phyloP scores from a whole-genome alignment of 2,113 vertebrate species.

The Alces alces region DNA sequence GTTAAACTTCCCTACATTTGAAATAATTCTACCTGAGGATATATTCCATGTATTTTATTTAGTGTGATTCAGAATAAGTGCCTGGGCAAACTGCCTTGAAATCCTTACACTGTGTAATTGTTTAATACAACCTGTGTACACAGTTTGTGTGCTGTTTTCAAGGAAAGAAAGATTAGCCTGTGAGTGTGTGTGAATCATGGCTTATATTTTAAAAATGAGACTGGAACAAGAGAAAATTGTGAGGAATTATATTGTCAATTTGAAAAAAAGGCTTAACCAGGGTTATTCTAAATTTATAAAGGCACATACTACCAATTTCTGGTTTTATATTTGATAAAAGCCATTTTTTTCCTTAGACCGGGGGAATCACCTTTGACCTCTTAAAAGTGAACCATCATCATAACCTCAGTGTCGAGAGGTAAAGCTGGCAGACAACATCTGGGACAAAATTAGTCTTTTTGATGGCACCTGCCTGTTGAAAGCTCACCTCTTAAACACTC shows the following conservation, averaged over 20 bases:
- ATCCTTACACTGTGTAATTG: neutral
- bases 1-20: neutral
- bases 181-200: neutral
- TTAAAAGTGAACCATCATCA: neutral
- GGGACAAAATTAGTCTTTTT: neutral
- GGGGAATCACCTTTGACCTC: neutral
- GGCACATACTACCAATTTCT: neutral
- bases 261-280: neutral
- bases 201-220: neutral
- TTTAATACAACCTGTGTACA: neutral
- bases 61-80: neutral
- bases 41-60: neutral
- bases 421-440: neutral
- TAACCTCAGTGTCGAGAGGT: neutral
- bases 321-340: neutral
- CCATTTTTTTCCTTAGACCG: neutral
- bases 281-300: constrained; percentile 3
- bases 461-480: neutral
- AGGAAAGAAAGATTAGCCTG: neutral
- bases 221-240: neutral
- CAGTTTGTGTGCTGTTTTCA: neutral
- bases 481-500: neutral
- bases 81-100: neutral
- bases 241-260: neutral
- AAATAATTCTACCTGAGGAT: neutral